A percentile compares a stretch with the other conserved stretches of the same genome.
Conservation (phyloP, 2,797 vertebrate genomes). For the Cephalopachus bancanus region DNA sequence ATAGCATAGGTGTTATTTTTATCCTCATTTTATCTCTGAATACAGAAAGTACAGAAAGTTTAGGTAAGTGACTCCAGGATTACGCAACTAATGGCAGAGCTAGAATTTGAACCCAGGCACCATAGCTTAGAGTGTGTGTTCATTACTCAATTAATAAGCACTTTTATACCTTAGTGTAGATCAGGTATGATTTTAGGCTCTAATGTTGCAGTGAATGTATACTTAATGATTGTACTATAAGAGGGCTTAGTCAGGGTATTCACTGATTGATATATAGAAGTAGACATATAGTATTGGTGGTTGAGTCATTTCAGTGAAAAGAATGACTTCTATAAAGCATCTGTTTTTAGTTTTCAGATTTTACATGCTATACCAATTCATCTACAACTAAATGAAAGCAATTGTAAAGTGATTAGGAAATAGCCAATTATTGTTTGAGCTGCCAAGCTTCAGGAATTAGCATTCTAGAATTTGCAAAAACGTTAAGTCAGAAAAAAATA, state of each 20-base stretch:
- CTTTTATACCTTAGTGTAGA: neutral
- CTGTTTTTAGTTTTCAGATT: slow-evolving; percentile 71
- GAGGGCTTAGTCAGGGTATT: neutral
- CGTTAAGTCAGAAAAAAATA: slow-evolving; percentile 53
- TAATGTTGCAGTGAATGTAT: neutral
- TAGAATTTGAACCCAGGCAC: neutral
- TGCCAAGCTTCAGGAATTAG: slow-evolving; percentile 72
- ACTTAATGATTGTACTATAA: neutral
- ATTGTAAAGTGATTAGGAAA: slow-evolving; percentile 63
- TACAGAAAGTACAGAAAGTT: neutral
- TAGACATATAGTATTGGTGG: neutral
- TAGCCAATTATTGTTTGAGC: slow-evolving; percentile 64
- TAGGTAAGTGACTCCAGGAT: neutral
- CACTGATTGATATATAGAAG: neutral
- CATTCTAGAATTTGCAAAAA: slow-evolving; percentile 68
- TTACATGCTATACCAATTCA: slow-evolving; percentile 65
- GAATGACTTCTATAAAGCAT: slow-evolving; percentile 11
- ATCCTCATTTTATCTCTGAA: neutral
- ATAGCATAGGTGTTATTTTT: neutral
- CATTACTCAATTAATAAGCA: neutral
- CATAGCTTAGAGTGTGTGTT: neutral
- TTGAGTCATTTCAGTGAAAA: slow-evolving; percentile 62
- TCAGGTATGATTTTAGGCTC: neutral
- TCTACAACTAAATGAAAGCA: slow-evolving; percentile 74
- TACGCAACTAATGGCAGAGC: neutral